A percentile compares a stretch with the other conserved stretches of the same genome.
phyloP scores from a whole-genome alignment of 2,113 vertebrate species.

The Apus apus region DNA sequence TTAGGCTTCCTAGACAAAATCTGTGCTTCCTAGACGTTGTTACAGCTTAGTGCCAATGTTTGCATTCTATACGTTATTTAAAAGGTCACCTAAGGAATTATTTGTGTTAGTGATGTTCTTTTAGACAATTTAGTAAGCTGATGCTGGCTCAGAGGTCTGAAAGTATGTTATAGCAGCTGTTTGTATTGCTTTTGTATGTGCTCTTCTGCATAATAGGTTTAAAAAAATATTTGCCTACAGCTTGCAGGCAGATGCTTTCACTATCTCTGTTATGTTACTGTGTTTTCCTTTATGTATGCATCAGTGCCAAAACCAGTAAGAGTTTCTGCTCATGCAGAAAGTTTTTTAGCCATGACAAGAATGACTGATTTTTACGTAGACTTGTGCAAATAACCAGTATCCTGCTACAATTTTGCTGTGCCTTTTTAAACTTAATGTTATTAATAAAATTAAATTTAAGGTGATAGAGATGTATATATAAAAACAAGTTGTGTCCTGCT shows the following conservation, averaged over 20 bases:
- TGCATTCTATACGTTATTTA: background rate
- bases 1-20: background rate
- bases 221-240: background rate
- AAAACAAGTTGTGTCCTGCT: background rate
- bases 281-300: background rate
- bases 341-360: background rate
- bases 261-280: background rate
- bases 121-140: background rate
- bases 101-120: background rate
- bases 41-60: background rate
- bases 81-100: background rate
- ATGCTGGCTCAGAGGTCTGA: background rate
- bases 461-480: background rate
- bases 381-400: background rate
- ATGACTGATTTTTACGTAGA: background rate
- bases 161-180: background rate
- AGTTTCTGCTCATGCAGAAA: background rate
- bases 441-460: background rate
- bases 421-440: background rate
- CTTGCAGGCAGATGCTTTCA: slow-evolving; percentile 1
- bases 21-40: background rate
- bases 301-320: background rate
- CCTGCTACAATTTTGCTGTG: rapidly evolving
- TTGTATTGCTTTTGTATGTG: background rate
- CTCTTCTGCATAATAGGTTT: background rate